Evolutionary conservation across 2,888 invertebrate species (phyloP), one percentile per base, ranked within the genome.

Genomic region (Tromatobia lineatoria): DNA sequence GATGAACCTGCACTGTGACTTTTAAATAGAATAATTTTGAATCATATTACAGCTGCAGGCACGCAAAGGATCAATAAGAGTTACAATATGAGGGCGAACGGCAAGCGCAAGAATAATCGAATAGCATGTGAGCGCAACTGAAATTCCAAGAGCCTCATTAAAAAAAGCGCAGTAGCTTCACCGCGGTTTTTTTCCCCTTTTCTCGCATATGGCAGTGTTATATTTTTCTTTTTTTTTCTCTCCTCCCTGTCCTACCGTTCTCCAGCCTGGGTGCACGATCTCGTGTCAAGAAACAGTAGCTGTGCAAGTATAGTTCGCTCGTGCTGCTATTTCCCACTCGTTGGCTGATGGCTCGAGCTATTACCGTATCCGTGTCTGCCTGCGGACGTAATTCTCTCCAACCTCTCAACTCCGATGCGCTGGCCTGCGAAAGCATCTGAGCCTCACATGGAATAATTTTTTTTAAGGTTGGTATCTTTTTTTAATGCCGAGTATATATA

Each of bases 291-390:
- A 66, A 77, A 52, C 75, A 50, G 59, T 29, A 61, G 59, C 59
- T 18, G 20, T 13, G 54, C 75, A 76, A 59, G 20, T 47, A 23
- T 70, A 18, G 52, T 42, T 45, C 70, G 79, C 83, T 80, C 83
- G 71, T 77, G 61, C 77, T 77, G 67, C 73, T 67, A 61, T 83
- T 79, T 74, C 71, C 79, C 70, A 50, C 47, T 50, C 29, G 67
- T 71, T 52, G 18, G 64, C 64, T 74, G 71, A 83, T 80, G 80
- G 59, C 80, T 54, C 57, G 42, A 64, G 70, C 81, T 76, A 81
- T 81, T 81, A 81, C 61, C 70, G 81, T 75, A 76, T 81, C 75
- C 61, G 67, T 67, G 59, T 45, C 25, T 52, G 77, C 77, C 83
- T 25, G 23, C 61, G 67, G 76, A 80, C 73, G 77, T 69, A 73